Base-by-base conservation (phyloP, 2,888 invertebrate species). In the Xanthia icteritia region DNA sequence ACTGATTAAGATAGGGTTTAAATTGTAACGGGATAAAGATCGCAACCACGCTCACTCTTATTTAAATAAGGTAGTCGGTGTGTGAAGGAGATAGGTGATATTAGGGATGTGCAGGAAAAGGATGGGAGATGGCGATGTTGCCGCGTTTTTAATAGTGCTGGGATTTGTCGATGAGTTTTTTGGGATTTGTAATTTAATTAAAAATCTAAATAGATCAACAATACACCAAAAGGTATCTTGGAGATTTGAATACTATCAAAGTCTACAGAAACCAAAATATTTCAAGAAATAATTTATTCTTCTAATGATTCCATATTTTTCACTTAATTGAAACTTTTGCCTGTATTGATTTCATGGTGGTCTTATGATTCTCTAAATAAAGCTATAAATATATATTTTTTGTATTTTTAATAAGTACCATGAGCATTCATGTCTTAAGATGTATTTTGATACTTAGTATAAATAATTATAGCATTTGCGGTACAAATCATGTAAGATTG, bases 61-160 rank as follows among this genome's bases (percentile, higher is more conserved):
- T 96, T 96, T 96, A 96, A 96, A 96, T 96, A 96, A 96, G 95
- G 95, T 95, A 96, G 96, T 95, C 93, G 88, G 91, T 90, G 95
- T 92, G 93, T 79, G 94, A 95, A 90, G 88, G 93, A 90, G 95
- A 94, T 82, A 87, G 89, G 77, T 77, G 82, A 88, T 88, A 77
- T 83, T 92, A 93, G 92, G 92, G 92, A 93, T 92, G 93, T 84
- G 91, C 86, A 93, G 73, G 91, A 95, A 90, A 91, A 90, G 91
- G 95, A 94, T 85, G 89, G 87, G 85, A 68, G 91, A 93, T 90
- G 80, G 92, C 93, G 92, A 94, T 94, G 94, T 95, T 95, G 94
- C 94, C 93, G 93, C 92, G 94, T 91, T 94, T 93, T 92, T 89
- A 76, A 75, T 94, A 95, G 95, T 91, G 95, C 81, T 92, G 94